Percentiles rank a stretch among this genome's conserved stretches.
phyloP scores from a whole-genome alignment of 1,140 invertebrate species.

The Drosophila subobscura region DNA sequence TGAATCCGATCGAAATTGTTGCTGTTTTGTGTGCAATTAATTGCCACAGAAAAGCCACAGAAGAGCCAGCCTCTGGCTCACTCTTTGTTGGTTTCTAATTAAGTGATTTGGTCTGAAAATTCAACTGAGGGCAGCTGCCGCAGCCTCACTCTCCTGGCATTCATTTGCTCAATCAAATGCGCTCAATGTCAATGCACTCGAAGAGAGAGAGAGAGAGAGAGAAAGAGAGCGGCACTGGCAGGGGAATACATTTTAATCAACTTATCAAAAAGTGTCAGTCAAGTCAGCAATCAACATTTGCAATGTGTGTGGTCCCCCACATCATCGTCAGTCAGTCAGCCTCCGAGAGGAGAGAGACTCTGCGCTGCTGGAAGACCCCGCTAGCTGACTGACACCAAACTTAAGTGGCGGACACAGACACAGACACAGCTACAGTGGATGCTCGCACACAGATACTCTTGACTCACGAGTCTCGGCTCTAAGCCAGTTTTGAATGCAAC shows the following conservation, averaged over 20 bases:
- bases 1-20: slow-evolving; percentile 60
- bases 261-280: slow-evolving; percentile 82
- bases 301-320: slow-evolving; percentile 75
- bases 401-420: slow-evolving; percentile 74
- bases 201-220: slow-evolving; percentile 5
- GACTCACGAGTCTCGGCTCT: slow-evolving; percentile 11
- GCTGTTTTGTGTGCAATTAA: slow-evolving; percentile 56
- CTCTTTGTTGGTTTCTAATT: slow-evolving; percentile 66
- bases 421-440: slow-evolving; percentile 13
- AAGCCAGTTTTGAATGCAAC: slow-evolving; percentile 77
- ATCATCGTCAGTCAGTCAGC: slow-evolving; percentile 33
- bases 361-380: slow-evolving; percentile 38
- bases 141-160: slow-evolving; percentile 20
- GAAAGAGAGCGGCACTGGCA: slow-evolving; percentile 7
- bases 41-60: slow-evolving; percentile 61
- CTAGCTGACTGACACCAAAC: slow-evolving; percentile 76
- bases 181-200: slow-evolving; percentile 78
- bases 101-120: slow-evolving; percentile 62
- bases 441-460: slow-evolving; percentile 22
- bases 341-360: background rate
- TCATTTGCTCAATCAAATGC: slow-evolving; percentile 63
- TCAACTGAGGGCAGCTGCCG: slow-evolving; percentile 12
- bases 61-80: slow-evolving; percentile 6
- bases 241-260: slow-evolving; percentile 80
- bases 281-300: slow-evolving; percentile 82